Evolutionary conservation across 2,113 vertebrate species (phyloP).

Genomic region (Nesoenas mayeri): DNA sequence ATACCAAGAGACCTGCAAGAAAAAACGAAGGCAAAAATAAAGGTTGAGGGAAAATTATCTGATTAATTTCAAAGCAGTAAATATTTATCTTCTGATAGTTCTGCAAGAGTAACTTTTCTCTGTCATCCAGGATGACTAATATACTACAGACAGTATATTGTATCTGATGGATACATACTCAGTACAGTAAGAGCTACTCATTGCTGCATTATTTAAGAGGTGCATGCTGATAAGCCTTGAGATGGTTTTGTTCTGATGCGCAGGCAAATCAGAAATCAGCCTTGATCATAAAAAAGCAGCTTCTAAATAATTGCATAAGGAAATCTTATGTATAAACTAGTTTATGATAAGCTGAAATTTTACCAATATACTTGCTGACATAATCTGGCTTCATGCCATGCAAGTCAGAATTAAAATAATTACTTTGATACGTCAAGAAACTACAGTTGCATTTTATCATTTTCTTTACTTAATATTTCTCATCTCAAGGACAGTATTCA

Average conservation of each 20-base stretch:
- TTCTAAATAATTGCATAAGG: background rate
- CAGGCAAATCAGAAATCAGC: background rate
- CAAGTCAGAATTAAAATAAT: background rate
- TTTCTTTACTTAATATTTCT: background rate
- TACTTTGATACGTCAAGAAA: background rate
- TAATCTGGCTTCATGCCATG: background rate
- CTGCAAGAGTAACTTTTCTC: background rate
- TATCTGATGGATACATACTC: background rate
- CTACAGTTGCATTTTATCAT: background rate
- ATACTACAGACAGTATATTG: background rate
- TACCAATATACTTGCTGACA: background rate
- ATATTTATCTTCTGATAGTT: conserved; percentile 20
- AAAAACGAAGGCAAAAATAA: background rate
- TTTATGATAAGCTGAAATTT: background rate
- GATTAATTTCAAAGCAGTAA: conserved; percentile 34
- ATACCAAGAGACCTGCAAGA: background rate
- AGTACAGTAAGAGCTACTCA: background rate
- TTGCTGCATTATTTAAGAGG: background rate
- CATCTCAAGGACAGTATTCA: background rate
- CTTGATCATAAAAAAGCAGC: background rate
- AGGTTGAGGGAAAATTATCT: background rate
- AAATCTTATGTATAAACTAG: background rate
- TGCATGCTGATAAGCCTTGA: background rate
- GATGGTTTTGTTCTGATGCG: background rate
- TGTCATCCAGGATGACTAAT: conserved; percentile 1